Evolutionary conservation across 2,797 vertebrate genomes (phyloP).

Genomic region (Poeciliopsis paucimaculata): DNA sequence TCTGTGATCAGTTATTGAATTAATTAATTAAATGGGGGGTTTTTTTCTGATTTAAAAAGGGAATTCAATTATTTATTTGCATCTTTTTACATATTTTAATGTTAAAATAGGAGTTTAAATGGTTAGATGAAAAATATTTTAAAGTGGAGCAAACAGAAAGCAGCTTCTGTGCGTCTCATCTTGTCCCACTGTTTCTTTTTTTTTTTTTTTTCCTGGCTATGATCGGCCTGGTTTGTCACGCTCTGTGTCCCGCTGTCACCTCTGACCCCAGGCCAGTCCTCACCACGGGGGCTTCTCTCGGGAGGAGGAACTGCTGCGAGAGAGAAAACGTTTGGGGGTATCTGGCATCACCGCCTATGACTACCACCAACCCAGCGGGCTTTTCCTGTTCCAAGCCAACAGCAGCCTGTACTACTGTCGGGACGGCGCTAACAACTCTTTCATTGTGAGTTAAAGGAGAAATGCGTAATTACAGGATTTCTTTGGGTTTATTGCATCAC

Average conservation of each 20-base stretch:
- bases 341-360: constrained; percentile 97
- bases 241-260: constrained; percentile 44
- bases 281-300: constrained; percentile 91
- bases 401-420: constrained; percentile 94
- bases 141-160: background rate
- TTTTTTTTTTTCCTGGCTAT: background rate
- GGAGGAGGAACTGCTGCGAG: constrained; percentile 93
- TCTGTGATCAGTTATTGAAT: too few relatives aligned
- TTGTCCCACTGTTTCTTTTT: constrained; percentile 9
- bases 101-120: too few relatives aligned
- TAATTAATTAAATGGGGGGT: too few relatives aligned
- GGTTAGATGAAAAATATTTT: too few relatives aligned
- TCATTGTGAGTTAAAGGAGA: constrained; percentile 86
- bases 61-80: too few relatives aligned
- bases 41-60: too few relatives aligned
- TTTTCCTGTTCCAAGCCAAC: constrained; percentile 97
- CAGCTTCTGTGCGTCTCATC: background rate
- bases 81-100: too few relatives aligned
- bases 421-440: constrained; percentile 88
- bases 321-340: constrained; percentile 93
- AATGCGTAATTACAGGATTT: background rate
- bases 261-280: constrained; percentile 86
- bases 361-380: constrained; percentile 88
- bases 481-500: background rate
- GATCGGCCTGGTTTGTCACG: constrained; percentile 16